A percentile compares a stretch with the other conserved stretches of the same genome.
phyloP scores from a whole-genome alignment of 2,113 vertebrate genomes.

The Protobothrops mucrosquamatus region DNA sequence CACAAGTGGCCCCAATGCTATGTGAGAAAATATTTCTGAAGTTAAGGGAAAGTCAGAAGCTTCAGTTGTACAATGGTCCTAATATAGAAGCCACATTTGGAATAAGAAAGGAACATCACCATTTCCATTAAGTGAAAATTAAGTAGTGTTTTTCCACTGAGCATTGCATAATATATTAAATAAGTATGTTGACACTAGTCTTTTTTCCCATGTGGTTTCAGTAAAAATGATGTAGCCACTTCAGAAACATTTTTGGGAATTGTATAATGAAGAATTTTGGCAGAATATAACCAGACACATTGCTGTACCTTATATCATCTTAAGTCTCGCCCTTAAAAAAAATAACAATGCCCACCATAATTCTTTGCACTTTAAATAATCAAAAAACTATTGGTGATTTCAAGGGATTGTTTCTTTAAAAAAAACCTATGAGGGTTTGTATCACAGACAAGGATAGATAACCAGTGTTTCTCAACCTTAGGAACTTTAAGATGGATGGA shows the following conservation, averaged over 20 bases:
- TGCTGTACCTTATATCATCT: not conserved
- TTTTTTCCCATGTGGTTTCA: not conserved
- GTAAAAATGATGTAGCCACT: not conserved
- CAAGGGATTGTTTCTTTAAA: not conserved
- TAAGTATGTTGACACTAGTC: not conserved
- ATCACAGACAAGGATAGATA: not conserved
- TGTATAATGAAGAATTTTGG: not conserved
- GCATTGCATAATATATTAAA: fast-evolving
- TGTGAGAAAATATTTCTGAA: not conserved
- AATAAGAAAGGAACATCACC: not conserved
- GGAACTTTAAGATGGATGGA: not conserved
- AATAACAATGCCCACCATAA: fast-evolving
- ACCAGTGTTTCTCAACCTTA: not conserved
- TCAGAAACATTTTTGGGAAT: not conserved
- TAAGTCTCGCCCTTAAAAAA: not conserved
- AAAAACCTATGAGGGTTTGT: not conserved
- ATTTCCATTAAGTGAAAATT: not conserved
- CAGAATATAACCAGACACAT: not conserved
- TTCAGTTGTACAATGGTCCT: not conserved
- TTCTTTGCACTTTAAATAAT: not conserved
- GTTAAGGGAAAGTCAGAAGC: not conserved
- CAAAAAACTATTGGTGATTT: not conserved
- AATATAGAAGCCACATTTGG: not conserved
- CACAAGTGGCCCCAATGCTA: not conserved
- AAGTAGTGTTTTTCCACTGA: not conserved